These are phyloP conservation scores for Chunga burmeisteri DNA, from an alignment of 2,113 vertebrate species.

Conservation along the genomic window DNA sequence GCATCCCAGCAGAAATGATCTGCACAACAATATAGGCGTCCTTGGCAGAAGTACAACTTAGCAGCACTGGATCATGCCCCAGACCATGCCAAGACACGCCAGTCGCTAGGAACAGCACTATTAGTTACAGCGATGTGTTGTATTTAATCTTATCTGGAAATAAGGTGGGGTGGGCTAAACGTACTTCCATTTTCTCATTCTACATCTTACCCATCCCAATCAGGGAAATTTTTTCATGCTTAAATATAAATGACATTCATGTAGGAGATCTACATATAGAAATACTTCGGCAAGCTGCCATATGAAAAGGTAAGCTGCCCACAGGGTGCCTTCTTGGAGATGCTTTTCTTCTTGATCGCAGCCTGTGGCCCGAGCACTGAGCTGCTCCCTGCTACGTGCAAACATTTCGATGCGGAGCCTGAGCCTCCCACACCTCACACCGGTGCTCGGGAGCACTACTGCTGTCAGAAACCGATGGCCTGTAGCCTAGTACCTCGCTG, in stretches of 20 bases:
- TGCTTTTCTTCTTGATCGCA: too few species aligned
- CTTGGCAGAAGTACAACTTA: too few species aligned
- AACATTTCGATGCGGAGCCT: fast-evolving
- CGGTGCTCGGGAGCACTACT: background rate
- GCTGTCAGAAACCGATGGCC: background rate
- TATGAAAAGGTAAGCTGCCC: background rate
- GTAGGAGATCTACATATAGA: background rate
- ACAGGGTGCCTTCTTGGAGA: background rate
- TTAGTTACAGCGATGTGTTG: background rate
- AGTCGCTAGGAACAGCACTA: background rate
- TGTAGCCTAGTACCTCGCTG: background rate
- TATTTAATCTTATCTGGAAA: background rate
- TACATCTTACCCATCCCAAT: background rate
- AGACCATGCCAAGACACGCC: background rate
- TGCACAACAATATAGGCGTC: fast-evolving
- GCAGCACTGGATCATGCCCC: background rate
- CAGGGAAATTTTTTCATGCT: background rate
- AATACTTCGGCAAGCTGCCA: background rate
- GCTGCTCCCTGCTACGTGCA: background rate
- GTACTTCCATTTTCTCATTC: background rate
- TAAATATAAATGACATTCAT: background rate
- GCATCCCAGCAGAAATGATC: background rate
- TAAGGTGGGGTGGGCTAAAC: background rate
- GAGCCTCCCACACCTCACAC: background rate
- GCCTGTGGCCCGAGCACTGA: background rate